Evolutionary conservation across 2,888 invertebrate species (phyloP).

Genomic region (Odontocerum albicorne): DNA sequence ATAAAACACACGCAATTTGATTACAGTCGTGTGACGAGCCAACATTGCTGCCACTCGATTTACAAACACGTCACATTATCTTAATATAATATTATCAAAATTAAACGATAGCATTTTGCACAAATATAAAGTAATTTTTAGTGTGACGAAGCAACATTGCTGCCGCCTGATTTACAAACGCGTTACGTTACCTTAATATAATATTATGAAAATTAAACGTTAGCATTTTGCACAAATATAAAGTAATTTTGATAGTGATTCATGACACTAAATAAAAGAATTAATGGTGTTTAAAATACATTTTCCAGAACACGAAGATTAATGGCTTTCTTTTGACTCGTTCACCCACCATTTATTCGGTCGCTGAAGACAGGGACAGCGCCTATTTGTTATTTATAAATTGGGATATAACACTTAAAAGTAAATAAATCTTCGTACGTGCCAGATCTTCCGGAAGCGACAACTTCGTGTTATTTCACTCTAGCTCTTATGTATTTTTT

Average conservation of each 20-base stretch:
- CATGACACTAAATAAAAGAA: not conserved
- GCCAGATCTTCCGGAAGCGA: not conserved
- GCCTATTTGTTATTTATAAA: constrained; percentile 16
- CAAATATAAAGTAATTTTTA: too few species aligned
- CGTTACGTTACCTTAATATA: too few species aligned
- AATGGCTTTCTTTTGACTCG: constrained; percentile 8
- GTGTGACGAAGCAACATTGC: too few species aligned
- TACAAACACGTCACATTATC: too few species aligned
- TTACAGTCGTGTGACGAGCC: too few species aligned
- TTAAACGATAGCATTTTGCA: too few species aligned
- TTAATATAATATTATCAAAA: too few species aligned
- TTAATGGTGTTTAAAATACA: constrained; percentile 8
- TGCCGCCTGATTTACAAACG: too few species aligned
- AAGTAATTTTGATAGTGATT: constrained; percentile 9
- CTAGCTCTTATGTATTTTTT: not conserved
- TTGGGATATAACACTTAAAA: constrained; percentile 17
- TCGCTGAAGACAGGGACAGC: constrained; percentile 3
- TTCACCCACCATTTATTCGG: constrained; percentile 2
- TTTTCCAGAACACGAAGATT: constrained; percentile 15
- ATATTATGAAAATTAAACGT: too few species aligned
- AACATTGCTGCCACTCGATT: too few species aligned
- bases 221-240: too few species aligned
- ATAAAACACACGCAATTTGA: too few species aligned
- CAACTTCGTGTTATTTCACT: constrained; percentile 4
- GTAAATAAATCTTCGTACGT: constrained; percentile 8